phyloP scores from a whole-genome alignment of 2,888 invertebrate species.

The Mechanitis messenoides region DNA sequence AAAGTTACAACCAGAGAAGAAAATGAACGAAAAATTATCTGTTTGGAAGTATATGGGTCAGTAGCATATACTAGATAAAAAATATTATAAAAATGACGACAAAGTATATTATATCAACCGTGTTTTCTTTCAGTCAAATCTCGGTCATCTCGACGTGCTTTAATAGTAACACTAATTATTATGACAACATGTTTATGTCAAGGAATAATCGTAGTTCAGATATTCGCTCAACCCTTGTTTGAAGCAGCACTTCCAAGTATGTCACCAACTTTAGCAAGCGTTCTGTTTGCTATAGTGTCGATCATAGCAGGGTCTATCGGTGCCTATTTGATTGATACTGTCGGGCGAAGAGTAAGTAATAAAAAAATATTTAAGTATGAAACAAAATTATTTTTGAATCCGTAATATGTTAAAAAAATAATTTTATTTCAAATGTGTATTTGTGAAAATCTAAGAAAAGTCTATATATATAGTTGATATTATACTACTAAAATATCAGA shows the following conservation, averaged over 20 bases:
- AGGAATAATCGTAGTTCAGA: slow-evolving; percentile 54
- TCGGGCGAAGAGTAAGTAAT: slow-evolving; percentile 52
- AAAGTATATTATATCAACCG: slow-evolving; percentile 5
- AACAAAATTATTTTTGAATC: neutral
- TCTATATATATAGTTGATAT: too few species aligned
- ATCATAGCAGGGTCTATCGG: slow-evolving; percentile 43
- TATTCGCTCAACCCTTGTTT: slow-evolving; percentile 58
- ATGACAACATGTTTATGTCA: slow-evolving; percentile 50
- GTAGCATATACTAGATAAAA: neutral
- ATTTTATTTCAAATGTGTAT: too few species aligned
- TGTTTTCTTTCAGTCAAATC: slow-evolving; percentile 45
- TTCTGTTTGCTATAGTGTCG: slow-evolving; percentile 42
- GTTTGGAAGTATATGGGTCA: neutral
- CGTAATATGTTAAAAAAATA: too few species aligned
- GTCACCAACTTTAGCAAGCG: slow-evolving; percentile 48
- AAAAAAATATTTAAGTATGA: neutral
- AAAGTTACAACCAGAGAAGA: slow-evolving; percentile 28
- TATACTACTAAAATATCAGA: too few species aligned
- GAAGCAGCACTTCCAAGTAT: slow-evolving; percentile 47
- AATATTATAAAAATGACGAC: neutral
- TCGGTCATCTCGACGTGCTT: slow-evolving; percentile 44
- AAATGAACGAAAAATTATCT: neutral
- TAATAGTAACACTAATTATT: slow-evolving; percentile 39
- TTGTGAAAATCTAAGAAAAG: too few species aligned
- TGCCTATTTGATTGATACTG: slow-evolving; percentile 49